Percentiles rank a stretch among this genome's conserved stretches.
These are phyloP conservation scores for Andrena cerasifolii DNA, from an alignment of 1,140 invertebrate genomes.

Conservation along the genomic window DNA sequence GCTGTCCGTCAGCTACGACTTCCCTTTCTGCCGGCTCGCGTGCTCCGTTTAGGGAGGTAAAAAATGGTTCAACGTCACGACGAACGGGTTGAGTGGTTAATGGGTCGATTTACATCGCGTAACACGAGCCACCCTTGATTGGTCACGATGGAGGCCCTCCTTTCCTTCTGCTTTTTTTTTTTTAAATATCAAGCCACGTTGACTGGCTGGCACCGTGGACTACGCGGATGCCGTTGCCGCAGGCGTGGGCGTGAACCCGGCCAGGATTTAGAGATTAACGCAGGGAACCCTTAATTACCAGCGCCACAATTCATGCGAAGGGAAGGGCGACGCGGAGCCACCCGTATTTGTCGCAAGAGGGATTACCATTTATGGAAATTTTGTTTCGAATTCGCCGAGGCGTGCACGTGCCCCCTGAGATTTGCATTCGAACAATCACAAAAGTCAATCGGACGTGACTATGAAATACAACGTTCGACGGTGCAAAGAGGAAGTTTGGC, in stretches of 20 bases:
- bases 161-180: background rate
- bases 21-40: conserved; percentile 3
- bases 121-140: conserved; percentile 34
- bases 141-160: background rate
- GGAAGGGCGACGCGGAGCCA: too few species aligned
- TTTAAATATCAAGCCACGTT: conserved; percentile 18
- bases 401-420: background rate
- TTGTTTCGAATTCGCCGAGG: background rate
- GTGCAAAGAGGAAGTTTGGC: background rate
- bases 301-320: too few species aligned
- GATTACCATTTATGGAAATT: conserved; percentile 4
- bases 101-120: conserved; percentile 39
- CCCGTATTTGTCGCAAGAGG: background rate
- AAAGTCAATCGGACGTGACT: background rate
- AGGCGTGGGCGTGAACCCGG: background rate
- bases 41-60: conserved; percentile 28
- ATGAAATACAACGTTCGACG: background rate
- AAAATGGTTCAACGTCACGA: conserved; percentile 27
- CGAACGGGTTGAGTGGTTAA: conserved; percentile 32
- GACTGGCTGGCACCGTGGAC: background rate
- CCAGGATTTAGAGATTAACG: background rate
- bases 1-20: conserved; percentile 36
- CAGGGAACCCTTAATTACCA: too few species aligned
- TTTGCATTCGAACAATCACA: conserved; percentile 3
- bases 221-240: background rate